Conservation (phyloP, 2,797 vertebrate genomes). For the Neosalanx taihuensis region DNA sequence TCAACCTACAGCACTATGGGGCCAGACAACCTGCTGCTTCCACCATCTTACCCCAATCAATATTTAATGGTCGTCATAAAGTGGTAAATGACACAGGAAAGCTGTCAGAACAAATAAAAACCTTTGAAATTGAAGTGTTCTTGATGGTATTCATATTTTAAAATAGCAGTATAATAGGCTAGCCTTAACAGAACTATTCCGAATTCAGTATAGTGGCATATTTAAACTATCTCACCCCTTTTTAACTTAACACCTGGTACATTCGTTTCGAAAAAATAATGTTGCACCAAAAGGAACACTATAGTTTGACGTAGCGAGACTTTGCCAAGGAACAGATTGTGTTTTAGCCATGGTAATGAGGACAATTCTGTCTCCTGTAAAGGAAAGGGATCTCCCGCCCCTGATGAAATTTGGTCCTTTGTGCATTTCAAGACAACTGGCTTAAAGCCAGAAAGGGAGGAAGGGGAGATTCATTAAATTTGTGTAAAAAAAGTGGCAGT, state of each 20-base stretch:
- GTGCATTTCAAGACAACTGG: neutral
- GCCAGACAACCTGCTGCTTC: constrained; percentile 20
- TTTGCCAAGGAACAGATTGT: too few species aligned
- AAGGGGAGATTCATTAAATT: neutral
- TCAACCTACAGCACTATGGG: neutral
- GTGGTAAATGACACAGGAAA: neutral
- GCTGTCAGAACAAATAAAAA: neutral
- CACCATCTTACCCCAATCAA: constrained; percentile 50
- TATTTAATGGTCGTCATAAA: constrained; percentile 48
- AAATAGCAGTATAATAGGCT: neutral
- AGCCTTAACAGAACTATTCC: neutral
- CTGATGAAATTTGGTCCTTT: constrained; percentile 14
- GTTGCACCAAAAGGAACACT: neutral
- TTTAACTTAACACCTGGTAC: neutral
- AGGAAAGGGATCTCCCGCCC: constrained; percentile 9
- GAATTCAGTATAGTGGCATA: neutral
- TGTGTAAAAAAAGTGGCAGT: constrained; percentile 52
- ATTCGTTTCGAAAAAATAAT: neutral
- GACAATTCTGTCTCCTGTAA: neutral
- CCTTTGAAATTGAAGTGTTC: neutral
- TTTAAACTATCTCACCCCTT: neutral
- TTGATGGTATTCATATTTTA: too few species aligned
- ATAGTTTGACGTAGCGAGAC: too few species aligned
- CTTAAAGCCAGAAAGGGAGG: neutral
- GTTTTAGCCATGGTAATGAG: too few species aligned